phyloP scores from a whole-genome alignment of 2,113 vertebrate species.

The Cryptotis parvus region DNA sequence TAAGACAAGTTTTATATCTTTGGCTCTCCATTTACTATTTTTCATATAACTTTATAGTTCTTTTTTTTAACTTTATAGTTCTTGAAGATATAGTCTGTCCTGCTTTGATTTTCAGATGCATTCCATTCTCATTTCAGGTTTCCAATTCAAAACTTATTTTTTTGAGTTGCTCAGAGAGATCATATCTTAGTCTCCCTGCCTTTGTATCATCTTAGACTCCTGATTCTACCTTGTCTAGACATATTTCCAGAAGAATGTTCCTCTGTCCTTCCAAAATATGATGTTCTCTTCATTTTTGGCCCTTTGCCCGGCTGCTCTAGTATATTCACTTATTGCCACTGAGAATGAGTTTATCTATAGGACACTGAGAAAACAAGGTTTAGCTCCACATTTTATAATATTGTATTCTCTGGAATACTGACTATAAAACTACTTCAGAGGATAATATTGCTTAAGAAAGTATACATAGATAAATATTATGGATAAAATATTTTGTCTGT shows the following conservation, averaged over 20 bases:
- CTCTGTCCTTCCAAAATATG: not conserved
- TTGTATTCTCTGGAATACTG: conserved; percentile 29
- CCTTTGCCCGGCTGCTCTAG: not conserved
- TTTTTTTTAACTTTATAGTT: not conserved
- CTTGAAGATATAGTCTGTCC: not conserved
- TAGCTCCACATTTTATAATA: not conserved
- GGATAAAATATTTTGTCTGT: conserved; percentile 34
- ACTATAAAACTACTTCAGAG: not conserved
- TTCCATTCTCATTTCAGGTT: not conserved
- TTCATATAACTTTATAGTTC: too few species aligned
- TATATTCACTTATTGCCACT: not conserved
- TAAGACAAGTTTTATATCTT: too few species aligned
- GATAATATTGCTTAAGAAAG: not conserved
- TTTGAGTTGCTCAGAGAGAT: not conserved
- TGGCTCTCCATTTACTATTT: too few species aligned
- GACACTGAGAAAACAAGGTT: not conserved
- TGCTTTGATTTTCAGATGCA: not conserved
- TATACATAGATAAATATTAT: not conserved
- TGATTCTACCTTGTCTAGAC: not conserved
- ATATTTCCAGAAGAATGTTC: not conserved
- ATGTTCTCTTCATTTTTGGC: not conserved
- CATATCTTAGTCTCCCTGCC: not conserved
- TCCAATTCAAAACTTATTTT: not conserved
- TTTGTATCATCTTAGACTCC: not conserved
- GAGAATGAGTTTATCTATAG: not conserved